Evolutionary conservation across 2,888 invertebrate species (phyloP).

Genomic region (Vanessa cardui): DNA sequence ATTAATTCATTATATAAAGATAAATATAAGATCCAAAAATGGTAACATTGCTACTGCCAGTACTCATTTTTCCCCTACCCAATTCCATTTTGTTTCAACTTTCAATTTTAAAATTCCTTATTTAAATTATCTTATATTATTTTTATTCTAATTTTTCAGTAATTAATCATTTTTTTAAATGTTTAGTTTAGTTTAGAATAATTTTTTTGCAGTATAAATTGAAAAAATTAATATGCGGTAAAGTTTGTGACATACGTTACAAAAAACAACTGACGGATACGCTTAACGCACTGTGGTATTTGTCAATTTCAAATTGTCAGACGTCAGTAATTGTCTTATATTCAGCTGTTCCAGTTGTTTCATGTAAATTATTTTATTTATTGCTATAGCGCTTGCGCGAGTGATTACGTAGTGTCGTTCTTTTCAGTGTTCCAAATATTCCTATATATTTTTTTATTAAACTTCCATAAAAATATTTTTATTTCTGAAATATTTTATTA

Average conservation of each 20-base stretch:
- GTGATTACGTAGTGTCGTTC: constrained; percentile 8
- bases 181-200: no score
- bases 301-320: no score
- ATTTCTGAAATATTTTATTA: neutral
- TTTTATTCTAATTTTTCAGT: neutral
- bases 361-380: neutral
- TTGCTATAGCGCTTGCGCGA: constrained; percentile 12
- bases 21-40: no score
- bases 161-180: no score
- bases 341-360: neutral
- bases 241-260: no score
- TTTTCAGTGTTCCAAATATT: neutral
- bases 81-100: neutral
- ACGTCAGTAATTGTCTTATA: neutral
- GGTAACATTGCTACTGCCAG: no score
- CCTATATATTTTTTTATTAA: neutral
- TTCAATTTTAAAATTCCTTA: neutral
- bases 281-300: no score
- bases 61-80: no score
- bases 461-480: neutral
- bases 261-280: no score
- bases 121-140: neutral
- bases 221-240: no score
- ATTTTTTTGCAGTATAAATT: no score
- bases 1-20: no score